A percentile compares a stretch with the other conserved stretches of the same genome.
Evolutionary conservation across 2,797 vertebrate genomes (phyloP).

Genomic region (Kryptolebias ocellatus): DNA sequence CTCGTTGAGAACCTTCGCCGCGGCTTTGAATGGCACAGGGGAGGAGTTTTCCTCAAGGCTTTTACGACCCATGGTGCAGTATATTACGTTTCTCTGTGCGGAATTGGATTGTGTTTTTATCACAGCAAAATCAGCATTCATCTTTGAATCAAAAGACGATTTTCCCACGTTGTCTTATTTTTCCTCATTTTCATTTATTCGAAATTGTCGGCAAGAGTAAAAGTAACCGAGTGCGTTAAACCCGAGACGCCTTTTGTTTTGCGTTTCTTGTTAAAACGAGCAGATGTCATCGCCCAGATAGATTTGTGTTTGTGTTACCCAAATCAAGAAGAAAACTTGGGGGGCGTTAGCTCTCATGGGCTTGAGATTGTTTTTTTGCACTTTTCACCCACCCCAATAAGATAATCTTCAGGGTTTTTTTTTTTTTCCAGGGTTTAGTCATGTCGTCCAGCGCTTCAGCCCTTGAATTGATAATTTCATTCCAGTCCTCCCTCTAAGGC

Average conservation of each 20-base stretch:
- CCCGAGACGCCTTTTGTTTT: conserved; percentile 18
- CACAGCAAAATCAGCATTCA: conserved; percentile 38
- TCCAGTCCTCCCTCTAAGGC: conserved; percentile 60
- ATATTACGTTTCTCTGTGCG: conserved; percentile 26
- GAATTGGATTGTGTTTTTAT: conserved; percentile 40
- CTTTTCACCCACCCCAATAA: conserved; percentile 47
- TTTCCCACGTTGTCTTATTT: not conserved
- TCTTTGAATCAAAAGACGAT: conserved; percentile 30
- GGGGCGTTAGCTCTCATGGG: conserved; percentile 35
- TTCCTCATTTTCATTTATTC: conserved; percentile 13
- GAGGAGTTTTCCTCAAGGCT: conserved; percentile 41
- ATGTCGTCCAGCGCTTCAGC: conserved; percentile 58
- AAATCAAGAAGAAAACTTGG: not conserved
- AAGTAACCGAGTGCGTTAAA: conserved; percentile 7
- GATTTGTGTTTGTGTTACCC: conserved; percentile 9
- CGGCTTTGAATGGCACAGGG: conserved; percentile 47
- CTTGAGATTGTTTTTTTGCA: conserved; percentile 48
- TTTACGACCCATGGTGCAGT: conserved; percentile 42
- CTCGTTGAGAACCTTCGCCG: conserved; percentile 43
- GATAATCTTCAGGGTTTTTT: conserved; percentile 65
- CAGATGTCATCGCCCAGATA: conserved; percentile 58
- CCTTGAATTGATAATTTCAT: conserved; percentile 80
- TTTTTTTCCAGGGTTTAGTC: conserved; percentile 55
- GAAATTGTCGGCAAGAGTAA: not conserved
- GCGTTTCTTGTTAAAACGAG: conserved; percentile 52